Evolutionary conservation across 2,888 invertebrate species (phyloP).

Genomic region (Euplagia quadripunctaria): DNA sequence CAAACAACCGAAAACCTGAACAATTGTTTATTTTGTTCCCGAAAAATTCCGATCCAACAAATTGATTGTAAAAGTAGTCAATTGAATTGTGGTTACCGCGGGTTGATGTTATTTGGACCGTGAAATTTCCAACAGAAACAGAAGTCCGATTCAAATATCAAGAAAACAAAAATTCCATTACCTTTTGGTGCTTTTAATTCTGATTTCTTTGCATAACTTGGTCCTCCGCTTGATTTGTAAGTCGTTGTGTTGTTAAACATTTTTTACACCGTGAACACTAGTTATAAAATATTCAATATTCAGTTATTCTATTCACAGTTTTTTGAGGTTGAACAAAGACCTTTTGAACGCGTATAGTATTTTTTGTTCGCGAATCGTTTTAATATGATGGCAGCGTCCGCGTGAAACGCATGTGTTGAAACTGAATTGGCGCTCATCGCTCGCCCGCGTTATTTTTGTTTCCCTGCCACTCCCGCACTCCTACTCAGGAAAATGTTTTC

Average conservation of each 20-base stretch:
- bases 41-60: slow-evolving; percentile 53
- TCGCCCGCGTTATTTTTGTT: slow-evolving; percentile 81
- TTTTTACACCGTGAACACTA: slow-evolving; percentile 27
- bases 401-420: slow-evolving; percentile 70
- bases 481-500: slow-evolving; percentile 76
- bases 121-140: slow-evolving; percentile 54
- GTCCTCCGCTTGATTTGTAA: slow-evolving; percentile 57
- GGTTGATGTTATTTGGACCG: slow-evolving; percentile 58
- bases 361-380: slow-evolving; percentile 54
- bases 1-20: slow-evolving; percentile 17
- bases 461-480: slow-evolving; percentile 63
- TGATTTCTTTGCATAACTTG: slow-evolving; percentile 57
- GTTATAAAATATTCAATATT: slow-evolving; percentile 26
- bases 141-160: slow-evolving; percentile 42
- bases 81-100: slow-evolving; percentile 64
- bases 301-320: slow-evolving; percentile 45
- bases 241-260: slow-evolving; percentile 78
- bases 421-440: slow-evolving; percentile 68
- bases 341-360: slow-evolving; percentile 36
- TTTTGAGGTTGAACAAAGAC: slow-evolving; percentile 46
- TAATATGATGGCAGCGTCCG: slow-evolving; percentile 68
- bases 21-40: slow-evolving; percentile 37
- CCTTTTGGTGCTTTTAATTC: slow-evolving; percentile 58
- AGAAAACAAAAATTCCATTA: slow-evolving; percentile 57
- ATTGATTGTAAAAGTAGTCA: slow-evolving; percentile 61